Conservation (phyloP, 2,113 vertebrate genomes). For the Nanger granti region DNA sequence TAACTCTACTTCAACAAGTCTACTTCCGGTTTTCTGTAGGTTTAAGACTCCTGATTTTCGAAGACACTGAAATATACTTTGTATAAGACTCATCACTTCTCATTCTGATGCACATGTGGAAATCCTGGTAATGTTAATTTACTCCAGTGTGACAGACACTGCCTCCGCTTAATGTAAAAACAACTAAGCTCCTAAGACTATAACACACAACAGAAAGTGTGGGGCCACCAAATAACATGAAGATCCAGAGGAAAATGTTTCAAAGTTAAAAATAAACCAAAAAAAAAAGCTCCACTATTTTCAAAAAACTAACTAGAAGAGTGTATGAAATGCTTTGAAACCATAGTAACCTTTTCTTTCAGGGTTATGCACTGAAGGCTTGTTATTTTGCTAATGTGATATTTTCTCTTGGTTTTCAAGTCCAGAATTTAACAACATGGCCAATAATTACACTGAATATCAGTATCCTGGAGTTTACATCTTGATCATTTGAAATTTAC, state of each 20-base stretch:
- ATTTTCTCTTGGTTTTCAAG: constrained; percentile 20
- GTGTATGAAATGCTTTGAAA: neutral
- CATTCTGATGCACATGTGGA: neutral
- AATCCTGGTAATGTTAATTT: neutral
- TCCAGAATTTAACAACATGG: neutral
- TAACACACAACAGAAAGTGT: neutral
- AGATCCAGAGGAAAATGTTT: neutral
- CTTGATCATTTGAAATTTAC: neutral
- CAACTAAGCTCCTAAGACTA: neutral
- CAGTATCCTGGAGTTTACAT: neutral
- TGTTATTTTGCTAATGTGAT: constrained; percentile 38
- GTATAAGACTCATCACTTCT: neutral
- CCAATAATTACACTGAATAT: neutral
- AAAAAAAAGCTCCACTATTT: neutral
- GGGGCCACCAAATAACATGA: neutral
- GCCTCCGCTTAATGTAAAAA: neutral
- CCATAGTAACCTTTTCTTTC: constrained; percentile 27
- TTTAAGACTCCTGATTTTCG: neutral
- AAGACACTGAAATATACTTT: constrained; percentile 32
- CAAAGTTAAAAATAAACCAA: neutral
- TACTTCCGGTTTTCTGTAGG: neutral
- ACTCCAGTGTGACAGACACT: neutral
- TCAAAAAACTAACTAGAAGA: neutral
- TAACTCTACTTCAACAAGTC: neutral
- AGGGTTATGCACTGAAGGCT: neutral